These are phyloP conservation scores for Trissoscelio sp. DNA, from an alignment of 2,888 invertebrate species.

Conservation along the genomic window DNA sequence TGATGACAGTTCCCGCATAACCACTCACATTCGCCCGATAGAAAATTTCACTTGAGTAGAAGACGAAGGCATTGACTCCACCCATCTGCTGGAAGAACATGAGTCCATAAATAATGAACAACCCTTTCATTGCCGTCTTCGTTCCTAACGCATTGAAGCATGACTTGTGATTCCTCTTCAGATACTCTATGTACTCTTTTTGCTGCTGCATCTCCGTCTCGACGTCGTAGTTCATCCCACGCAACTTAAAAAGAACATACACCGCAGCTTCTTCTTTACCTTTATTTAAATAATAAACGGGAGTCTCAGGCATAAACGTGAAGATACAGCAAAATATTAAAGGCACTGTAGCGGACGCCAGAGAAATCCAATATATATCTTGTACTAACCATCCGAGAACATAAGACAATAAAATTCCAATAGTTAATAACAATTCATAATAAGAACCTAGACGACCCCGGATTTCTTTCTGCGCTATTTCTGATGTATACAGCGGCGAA, in stretches of 20 bases:
- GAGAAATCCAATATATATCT: slow-evolving; percentile 24
- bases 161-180: background rate
- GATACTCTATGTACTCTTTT: slow-evolving; percentile 19
- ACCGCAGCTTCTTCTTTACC: slow-evolving; percentile 6
- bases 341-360: slow-evolving; percentile 14
- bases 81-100: slow-evolving; percentile 50
- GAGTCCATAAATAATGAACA: slow-evolving; percentile 32
- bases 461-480: slow-evolving; percentile 23
- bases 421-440: slow-evolving; percentile 28
- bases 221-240: slow-evolving; percentile 26
- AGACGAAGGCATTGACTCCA: slow-evolving; percentile 34
- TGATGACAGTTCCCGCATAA: background rate
- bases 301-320: slow-evolving; percentile 45
- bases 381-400: background rate
- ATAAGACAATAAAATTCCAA: slow-evolving; percentile 25
- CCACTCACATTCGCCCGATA: slow-evolving; percentile 1
- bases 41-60: slow-evolving; percentile 37
- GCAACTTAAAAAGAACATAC: slow-evolving; percentile 12
- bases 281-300: slow-evolving; percentile 46
- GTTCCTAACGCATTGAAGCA: background rate
- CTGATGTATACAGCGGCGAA: slow-evolving; percentile 37
- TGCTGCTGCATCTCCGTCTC: slow-evolving; percentile 1
- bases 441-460: slow-evolving; percentile 38
- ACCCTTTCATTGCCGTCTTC: background rate
- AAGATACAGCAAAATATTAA: slow-evolving; percentile 42